A percentile compares a stretch with the other conserved stretches of the same genome.
Conservation (phyloP, 53 echinoderm and acorn worm species). For the Crossaster papposus region DNA sequence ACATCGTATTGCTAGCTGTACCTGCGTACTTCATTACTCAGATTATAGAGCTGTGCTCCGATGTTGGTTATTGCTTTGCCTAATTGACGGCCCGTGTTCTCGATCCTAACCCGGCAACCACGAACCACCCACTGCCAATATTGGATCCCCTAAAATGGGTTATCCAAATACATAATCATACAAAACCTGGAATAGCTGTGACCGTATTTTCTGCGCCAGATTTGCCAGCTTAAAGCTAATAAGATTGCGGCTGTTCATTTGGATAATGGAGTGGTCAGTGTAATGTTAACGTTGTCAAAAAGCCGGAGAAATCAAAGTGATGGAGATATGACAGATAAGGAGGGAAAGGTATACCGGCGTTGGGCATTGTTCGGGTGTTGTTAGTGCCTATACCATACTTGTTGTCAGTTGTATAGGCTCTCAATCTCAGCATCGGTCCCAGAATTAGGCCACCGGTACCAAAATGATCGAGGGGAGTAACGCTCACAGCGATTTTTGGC, state of each 20-base stretch:
- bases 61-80: not conserved
- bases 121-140: not conserved
- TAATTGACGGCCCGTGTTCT: conserved; percentile 25
- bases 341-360: too few relatives aligned
- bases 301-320: not conserved
- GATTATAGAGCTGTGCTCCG: too few relatives aligned
- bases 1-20: not conserved
- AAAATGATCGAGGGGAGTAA: too few relatives aligned
- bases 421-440: too few relatives aligned
- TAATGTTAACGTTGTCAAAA: not conserved
- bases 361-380: too few relatives aligned
- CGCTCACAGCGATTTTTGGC: too few relatives aligned
- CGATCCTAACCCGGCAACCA: not conserved
- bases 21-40: not conserved
- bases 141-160: conserved; percentile 11
- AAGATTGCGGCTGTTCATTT: conserved; percentile 51
- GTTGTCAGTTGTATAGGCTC: too few relatives aligned
- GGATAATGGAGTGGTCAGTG: conserved; percentile 56
- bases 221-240: conserved; percentile 18
- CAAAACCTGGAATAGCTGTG: conserved; percentile 4
- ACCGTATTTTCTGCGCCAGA: not conserved
- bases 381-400: too few relatives aligned
- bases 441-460: too few relatives aligned
- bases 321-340: too few relatives aligned
- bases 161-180: conserved; percentile 45